A percentile compares a stretch with the other conserved stretches of the same genome.
Evolutionary conservation across 2,888 invertebrate species (phyloP).

Genomic region (Polia nebulosa): DNA sequence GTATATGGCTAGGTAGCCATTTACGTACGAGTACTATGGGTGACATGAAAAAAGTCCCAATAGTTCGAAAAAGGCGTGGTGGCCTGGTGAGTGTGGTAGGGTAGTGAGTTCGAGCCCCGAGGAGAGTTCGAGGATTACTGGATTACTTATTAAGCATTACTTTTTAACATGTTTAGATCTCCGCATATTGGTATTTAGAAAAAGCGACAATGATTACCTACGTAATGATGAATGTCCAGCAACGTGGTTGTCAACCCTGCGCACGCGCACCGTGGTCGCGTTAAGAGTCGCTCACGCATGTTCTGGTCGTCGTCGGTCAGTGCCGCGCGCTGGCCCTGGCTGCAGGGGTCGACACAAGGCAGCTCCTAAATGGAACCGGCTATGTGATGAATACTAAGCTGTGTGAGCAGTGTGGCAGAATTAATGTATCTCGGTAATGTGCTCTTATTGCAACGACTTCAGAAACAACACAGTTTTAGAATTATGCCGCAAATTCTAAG

Average conservation of each 20-base stretch:
- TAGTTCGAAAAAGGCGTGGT: neutral
- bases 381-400: conserved; percentile 57
- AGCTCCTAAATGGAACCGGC: conserved; percentile 44
- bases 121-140: too few relatives aligned
- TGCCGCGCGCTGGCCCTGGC: conserved; percentile 62
- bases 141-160: too few relatives aligned
- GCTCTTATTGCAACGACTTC: conserved; percentile 4
- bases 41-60: neutral
- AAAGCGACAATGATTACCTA: neutral
- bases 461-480: neutral
- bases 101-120: neutral
- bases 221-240: too few relatives aligned
- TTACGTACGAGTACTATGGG: too few relatives aligned
- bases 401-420: neutral
- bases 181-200: neutral
- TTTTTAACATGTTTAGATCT: neutral
- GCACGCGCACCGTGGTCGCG: conserved; percentile 9
- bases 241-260: conserved; percentile 46
- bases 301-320: conserved; percentile 61
- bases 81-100: neutral
- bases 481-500: neutral
- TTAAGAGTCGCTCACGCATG: conserved; percentile 53
- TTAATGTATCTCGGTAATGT: neutral
- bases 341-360: conserved; percentile 62
- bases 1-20: too few relatives aligned